phyloP scores from a whole-genome alignment of 2,888 invertebrate genomes.

The Macrosiphum euphorbiae region DNA sequence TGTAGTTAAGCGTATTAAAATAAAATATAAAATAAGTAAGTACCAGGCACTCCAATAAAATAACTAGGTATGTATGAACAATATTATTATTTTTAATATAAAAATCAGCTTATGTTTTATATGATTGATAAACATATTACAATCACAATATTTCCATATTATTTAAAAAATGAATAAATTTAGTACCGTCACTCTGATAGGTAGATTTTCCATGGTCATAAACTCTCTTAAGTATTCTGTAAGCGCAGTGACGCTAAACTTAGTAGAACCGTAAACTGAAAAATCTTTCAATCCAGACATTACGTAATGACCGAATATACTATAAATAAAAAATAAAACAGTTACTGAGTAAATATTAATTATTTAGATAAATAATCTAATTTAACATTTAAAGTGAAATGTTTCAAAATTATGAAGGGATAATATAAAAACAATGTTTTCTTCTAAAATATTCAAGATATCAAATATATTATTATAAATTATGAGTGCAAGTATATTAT shows the following conservation, averaged over 20 bases:
- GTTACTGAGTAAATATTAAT: not conserved
- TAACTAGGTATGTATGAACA: too few relatives aligned
- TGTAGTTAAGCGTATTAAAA: too few relatives aligned
- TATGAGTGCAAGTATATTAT: too few relatives aligned
- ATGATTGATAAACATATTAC: not conserved
- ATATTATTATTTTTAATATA: too few relatives aligned
- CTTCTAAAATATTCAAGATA: too few relatives aligned
- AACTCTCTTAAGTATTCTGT: not conserved
- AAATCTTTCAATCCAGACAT: not conserved
- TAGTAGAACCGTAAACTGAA: slow-evolving; percentile 7
- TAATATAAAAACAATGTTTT: too few relatives aligned
- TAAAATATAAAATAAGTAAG: not conserved
- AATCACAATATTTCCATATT: not conserved
- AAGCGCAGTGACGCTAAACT: not conserved
- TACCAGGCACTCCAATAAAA: not conserved
- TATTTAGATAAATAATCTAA: not conserved
- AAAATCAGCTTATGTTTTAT: not conserved
- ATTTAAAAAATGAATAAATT: not conserved
- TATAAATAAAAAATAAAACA: not conserved
- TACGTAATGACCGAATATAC: not conserved
- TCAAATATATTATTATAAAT: too few relatives aligned
- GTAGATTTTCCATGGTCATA: slow-evolving; percentile 14
- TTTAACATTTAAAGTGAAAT: not conserved
- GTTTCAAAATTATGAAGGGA: too few relatives aligned
- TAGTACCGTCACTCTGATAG: slow-evolving; percentile 27